Evolutionary conservation across 2,888 invertebrate species (phyloP), one percentile per base, ranked within the genome.

Genomic region (Physocephala rufipes): DNA sequence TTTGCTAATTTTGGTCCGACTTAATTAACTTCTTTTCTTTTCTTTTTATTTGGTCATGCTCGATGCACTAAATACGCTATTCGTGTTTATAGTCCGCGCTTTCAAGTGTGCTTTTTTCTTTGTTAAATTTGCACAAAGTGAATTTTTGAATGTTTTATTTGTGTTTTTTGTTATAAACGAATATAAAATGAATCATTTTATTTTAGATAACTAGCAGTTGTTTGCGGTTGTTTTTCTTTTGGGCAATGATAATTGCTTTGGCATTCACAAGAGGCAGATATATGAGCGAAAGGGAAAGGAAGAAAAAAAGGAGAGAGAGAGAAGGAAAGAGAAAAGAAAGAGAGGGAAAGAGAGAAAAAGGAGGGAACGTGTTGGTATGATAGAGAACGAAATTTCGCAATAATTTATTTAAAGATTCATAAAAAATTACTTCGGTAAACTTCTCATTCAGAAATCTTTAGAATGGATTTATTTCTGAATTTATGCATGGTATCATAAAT

Each of bases 21-120:
- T 47, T 7, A 28, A 47, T 67, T 65, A 51, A 24, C 49, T 64
- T 1, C 24, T 65, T n/a, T 65, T 49, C 51, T 59, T 59, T 67
- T 45, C 26, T 67, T 28, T 53, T n/a, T n/a, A n/a, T 53, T 67
- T 55, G 36, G 67, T 67, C 67, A 67, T 61, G 67, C 59, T 47
- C 47, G 9, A 19, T 49, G 67, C 67, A 47, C 45, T 43, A 26
- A 24, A 24, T n/a, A n/a, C n/a, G n/a, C n/a, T 13, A 28, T 9
- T 47, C 67, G 47, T 61, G 59, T 67, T 67, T 47, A 28, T 4
- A 67, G 45, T 47, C 47, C 45, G 21, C 51, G 67, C 67, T 61
- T 45, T 67, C 45, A 67, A 49, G 67, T 59, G 58, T 43, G 15
- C 45, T 59, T 67, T 47, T 59, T 59, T 45, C 9, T 16, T 47